These are phyloP conservation scores for Pelodytes ibericus DNA, from an alignment of 2,797 vertebrate genomes.

Conservation along the genomic window DNA sequence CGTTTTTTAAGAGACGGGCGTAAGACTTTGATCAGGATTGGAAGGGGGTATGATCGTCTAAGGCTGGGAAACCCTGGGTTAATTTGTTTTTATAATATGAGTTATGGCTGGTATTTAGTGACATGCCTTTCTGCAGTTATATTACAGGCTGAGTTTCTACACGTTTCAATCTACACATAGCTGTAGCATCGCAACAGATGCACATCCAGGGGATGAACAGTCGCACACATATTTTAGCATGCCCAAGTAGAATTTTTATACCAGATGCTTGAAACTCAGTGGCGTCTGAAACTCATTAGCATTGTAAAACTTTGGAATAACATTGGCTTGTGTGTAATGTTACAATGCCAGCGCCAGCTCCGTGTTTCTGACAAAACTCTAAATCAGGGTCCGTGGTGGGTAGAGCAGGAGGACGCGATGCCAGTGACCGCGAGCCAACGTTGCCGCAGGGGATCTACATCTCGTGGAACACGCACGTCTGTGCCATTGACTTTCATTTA, in stretches of 20 bases:
- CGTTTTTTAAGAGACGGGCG: too few relatives aligned
- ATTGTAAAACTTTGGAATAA: slow-evolving; percentile 47
- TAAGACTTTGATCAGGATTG: too few relatives aligned
- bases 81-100: too few relatives aligned
- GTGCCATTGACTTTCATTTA: slow-evolving; percentile 27
- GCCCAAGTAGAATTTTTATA: slow-evolving; percentile 35
- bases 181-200: slow-evolving; percentile 28
- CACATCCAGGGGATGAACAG: slow-evolving; percentile 39
- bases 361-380: slow-evolving; percentile 36
- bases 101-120: too few relatives aligned
- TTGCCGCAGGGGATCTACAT: slow-evolving; percentile 22
- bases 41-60: too few relatives aligned
- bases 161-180: not conserved
- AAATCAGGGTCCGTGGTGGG: slow-evolving; percentile 28
- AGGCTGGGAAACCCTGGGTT: too few relatives aligned
- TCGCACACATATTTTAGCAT: slow-evolving; percentile 12
- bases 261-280: slow-evolving; percentile 44
- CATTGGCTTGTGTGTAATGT: slow-evolving; percentile 34
- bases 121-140: too few relatives aligned
- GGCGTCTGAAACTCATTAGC: slow-evolving; percentile 36
- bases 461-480: slow-evolving; percentile 21
- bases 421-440: slow-evolving; percentile 26
- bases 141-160: too few relatives aligned
- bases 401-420: slow-evolving; percentile 22
- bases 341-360: slow-evolving; percentile 36